These are phyloP conservation scores for Globodera rostochiensis DNA, from an alignment of 1,140 invertebrate genomes.

Conservation along the genomic window DNA sequence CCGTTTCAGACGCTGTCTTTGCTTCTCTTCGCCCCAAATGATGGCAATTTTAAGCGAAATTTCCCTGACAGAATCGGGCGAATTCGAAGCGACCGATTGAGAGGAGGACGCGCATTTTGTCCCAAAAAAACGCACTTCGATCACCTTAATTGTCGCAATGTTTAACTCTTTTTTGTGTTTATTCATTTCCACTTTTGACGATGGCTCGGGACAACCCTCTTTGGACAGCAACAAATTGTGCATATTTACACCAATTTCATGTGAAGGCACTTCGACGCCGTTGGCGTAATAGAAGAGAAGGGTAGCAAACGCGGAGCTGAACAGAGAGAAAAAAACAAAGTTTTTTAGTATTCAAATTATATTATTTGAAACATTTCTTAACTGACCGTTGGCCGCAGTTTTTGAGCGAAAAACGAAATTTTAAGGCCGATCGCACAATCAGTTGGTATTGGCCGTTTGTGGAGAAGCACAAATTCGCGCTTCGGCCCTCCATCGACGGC, in stretches of 20 bases:
- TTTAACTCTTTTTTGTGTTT: background rate
- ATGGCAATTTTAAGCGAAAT: conserved; percentile 16
- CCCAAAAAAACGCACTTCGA: conserved; percentile 7
- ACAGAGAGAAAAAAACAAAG: background rate
- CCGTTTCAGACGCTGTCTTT: conserved; percentile 24
- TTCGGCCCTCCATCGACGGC: background rate
- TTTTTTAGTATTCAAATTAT: background rate
- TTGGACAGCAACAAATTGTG: conserved; percentile 8
- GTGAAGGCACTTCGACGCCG: background rate
- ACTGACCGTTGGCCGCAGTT: conserved; percentile 11
- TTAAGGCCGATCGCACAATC: conserved; percentile 6
- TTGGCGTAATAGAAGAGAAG: conserved; percentile 10
- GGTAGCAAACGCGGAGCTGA: conserved; percentile 11
- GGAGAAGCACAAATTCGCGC: conserved; percentile 6
- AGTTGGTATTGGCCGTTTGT: conserved; percentile 24
- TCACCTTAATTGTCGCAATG: background rate
- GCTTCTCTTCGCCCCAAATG: conserved; percentile 24
- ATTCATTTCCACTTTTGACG: background rate
- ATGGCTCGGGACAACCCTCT: background rate
- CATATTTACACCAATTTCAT: conserved; percentile 15
- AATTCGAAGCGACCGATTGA: conserved; percentile 8
- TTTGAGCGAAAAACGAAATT: conserved; percentile 20
- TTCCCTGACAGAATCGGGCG: conserved; percentile 2
- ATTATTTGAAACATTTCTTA: background rate
- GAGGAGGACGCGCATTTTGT: background rate